Base-by-base conservation (phyloP, 2,113 vertebrate genomes). In the Anarhynchus alexandrinus region DNA sequence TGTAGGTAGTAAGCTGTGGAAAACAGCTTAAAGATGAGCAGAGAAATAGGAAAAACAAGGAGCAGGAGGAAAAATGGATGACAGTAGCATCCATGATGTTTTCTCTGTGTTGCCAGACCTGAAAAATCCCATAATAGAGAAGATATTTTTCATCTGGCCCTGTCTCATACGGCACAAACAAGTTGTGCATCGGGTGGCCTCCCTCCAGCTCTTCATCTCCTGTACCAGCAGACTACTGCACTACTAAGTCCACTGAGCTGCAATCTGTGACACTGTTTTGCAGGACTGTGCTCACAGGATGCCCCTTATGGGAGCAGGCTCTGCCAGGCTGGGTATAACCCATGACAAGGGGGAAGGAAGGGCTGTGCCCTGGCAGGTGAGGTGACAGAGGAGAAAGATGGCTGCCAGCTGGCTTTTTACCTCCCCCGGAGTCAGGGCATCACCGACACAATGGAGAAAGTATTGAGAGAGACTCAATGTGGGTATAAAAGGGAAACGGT, bases 301-400 rank as follows among this genome's bases (percentile, higher is more conserved):
- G 4, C 34, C 15, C 25, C 25, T 82, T 65, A 36, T 8, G 26
- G 65, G 27, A 64, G 16, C 42, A n/a, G 43, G 21, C 38, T 58
- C 36, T 64, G 25, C 23, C 49, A 76, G 49, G 15, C 15, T 52
- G 34, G 4, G 6, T 30, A 52, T 42, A 70, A 70, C 15, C 4
- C 49, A 27, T 0, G 0, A 51, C 40, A 58, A 69, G 17, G 16
- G 25, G 12, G 12, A 88, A 61, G 49, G 0, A 1, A 69, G 27
- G 23, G 11, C 20, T 80, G 17, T 76, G 49, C 42, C 54, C 40
- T 62, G 26, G 22, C 15, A 76, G 25, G 29, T 40, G 36, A 51
- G 25, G 25, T 40, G 38, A n/a, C 2, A 1, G 42, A 90, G 19
- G 17, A 14, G 32, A 20, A 40, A 74, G 23, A 40, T 15, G 15